Base-by-base conservation (phyloP, 2,888 invertebrate genomes). In the Melanchra persicariae region DNA sequence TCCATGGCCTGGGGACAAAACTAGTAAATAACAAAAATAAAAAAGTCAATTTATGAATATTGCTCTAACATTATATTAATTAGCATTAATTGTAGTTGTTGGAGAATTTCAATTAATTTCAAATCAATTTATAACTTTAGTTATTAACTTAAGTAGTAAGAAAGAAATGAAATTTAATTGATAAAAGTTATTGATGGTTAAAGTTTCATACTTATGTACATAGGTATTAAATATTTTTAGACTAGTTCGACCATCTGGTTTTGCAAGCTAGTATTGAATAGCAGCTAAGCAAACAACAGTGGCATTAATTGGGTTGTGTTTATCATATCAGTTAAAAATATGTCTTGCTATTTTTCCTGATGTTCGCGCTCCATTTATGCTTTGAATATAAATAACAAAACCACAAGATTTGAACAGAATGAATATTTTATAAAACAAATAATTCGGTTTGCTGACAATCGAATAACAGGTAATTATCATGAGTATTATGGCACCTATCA, bases 21-120 rank as follows among this genome's bases (percentile, higher is more conserved):
- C 22, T 8, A 22, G 57, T 19, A 3, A 15, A 8, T 0, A 24
- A 15, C 6, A 71, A 57, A 43, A 30, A 66, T 47, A n/a, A 43
- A 34, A 34, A 37, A 34, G 8, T 24, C 12, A 22, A 54, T 49
- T 10, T 47, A 1, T 26, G 30, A 59, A 55, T 61, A 17, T 59
- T 49, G n/a, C n/a, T n/a, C n/a, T 51, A 34, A 54, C 2, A 61
- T n/a, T 43, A 19, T 30, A 6, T 30, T 30, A 30, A 76, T 68
- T 55, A 52, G 19, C 54, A 54, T 67, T 5, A 30, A 82, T 82
- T 45, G 57, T 10, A 52, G 15, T 79, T 78, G n/a, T 73, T 61
- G 10, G 8, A 47, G 26, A 82, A 82, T 45, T 73, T 54, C 51
- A 73, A 79, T 79, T 82, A 62, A 65, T 17, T 59, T 65, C 61